phyloP scores from a whole-genome alignment of 2,888 invertebrate species.

The Fragum sueziense region DNA sequence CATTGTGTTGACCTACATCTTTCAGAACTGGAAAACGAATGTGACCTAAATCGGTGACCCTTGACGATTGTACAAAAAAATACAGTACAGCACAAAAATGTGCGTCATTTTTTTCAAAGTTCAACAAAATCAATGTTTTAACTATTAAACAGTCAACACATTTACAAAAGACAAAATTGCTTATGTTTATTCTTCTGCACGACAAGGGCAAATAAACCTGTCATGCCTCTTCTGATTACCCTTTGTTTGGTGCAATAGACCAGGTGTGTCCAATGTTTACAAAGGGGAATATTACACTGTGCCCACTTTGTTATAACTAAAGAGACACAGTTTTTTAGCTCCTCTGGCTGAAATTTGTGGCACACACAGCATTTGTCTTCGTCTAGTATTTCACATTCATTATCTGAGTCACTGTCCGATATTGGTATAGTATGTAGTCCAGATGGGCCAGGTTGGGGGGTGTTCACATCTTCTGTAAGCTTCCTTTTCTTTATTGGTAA shows the following conservation, averaged over 20 bases:
- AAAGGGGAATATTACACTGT: constrained; percentile 21
- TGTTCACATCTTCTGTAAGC: too few species aligned
- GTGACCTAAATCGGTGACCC: too few species aligned
- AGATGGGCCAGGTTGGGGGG: constrained; percentile 15
- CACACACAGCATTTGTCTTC: constrained; percentile 35
- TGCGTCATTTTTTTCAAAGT: too few species aligned
- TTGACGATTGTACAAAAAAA: too few species aligned
- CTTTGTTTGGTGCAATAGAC: constrained; percentile 12
- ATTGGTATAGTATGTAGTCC: neutral
- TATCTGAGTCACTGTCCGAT: neutral
- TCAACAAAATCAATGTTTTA: too few species aligned
- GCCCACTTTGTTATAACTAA: constrained; percentile 38
- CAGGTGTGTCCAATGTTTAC: constrained; percentile 28
- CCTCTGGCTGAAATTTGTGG: constrained; percentile 8
- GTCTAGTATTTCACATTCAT: neutral
- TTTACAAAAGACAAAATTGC: too few species aligned
- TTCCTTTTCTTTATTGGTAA: too few species aligned
- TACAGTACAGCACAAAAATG: too few species aligned
- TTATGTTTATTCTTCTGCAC: neutral
- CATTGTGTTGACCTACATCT: too few species aligned
- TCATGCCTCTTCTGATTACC: constrained; percentile 15
- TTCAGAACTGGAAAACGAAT: too few species aligned
- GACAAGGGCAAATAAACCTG: constrained; percentile 24
- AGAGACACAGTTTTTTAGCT: constrained; percentile 20
- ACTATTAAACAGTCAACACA: too few species aligned